phyloP scores from a whole-genome alignment of 2,113 vertebrate species.

The Hemibagrus wyckioides region DNA sequence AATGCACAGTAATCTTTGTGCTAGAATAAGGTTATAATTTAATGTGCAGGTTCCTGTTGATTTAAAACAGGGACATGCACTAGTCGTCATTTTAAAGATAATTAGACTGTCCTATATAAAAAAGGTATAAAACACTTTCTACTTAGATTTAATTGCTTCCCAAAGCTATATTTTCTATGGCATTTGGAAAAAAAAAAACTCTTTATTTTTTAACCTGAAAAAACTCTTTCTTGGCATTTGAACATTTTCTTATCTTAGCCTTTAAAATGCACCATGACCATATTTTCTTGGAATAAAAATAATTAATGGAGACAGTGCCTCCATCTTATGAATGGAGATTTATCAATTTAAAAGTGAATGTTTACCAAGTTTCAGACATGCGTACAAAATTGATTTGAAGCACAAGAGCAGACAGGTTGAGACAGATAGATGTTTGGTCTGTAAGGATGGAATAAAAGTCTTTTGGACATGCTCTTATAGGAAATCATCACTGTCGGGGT shows the following conservation, averaged over 20 bases:
- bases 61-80: conserved; percentile 45
- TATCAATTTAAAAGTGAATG: background rate
- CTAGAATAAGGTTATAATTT: conserved; percentile 40
- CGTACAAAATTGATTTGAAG: background rate
- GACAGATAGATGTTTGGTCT: background rate
- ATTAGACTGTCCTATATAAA: conserved; percentile 58
- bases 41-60: conserved; percentile 37
- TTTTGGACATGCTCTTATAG: background rate
- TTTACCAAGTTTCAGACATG: background rate
- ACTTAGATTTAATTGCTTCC: conserved; percentile 59
- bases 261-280: background rate
- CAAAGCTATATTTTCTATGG: conserved; percentile 43
- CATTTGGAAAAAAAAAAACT: conserved; percentile 34
- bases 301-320: background rate
- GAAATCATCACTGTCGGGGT: background rate
- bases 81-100: conserved; percentile 55
- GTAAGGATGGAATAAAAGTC: background rate
- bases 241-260: background rate
- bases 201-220: background rate
- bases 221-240: conserved; percentile 31
- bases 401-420: background rate
- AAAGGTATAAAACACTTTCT: conserved; percentile 54
- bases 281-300: background rate
- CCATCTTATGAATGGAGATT: background rate
- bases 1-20: conserved; percentile 28